These are phyloP conservation scores for Microplitis demolitor DNA, from an alignment of 1,140 invertebrate genomes.

Conservation along the genomic window DNA sequence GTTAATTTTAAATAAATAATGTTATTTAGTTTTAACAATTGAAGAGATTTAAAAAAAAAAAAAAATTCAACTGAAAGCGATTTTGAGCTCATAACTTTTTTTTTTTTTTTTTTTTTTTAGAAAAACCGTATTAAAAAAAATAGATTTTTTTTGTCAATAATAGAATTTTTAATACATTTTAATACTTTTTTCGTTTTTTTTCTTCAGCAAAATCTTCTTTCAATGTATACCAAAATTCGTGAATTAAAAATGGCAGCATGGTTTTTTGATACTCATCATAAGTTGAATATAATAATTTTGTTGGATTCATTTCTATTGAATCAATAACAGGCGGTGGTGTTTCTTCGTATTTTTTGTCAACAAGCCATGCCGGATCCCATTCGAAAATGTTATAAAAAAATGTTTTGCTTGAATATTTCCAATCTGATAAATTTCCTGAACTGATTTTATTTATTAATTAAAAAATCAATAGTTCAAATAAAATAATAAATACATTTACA, in stretches of 20 bases:
- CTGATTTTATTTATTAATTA: too few species aligned
- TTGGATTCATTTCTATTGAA: background rate
- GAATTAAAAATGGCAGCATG: background rate
- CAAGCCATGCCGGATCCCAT: background rate
- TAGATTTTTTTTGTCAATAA: too few species aligned
- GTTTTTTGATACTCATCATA: background rate
- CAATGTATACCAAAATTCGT: background rate
- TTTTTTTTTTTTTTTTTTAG: too few species aligned
- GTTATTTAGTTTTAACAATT: too few species aligned
- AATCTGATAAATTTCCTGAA: too few species aligned
- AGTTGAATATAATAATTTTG: background rate
- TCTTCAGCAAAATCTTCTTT: background rate
- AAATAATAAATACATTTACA: too few species aligned
- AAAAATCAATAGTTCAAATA: too few species aligned
- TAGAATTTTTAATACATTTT: background rate
- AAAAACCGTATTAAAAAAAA: too few species aligned
- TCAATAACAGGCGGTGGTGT: background rate
- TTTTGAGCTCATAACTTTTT: too few species aligned
- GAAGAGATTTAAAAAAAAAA: too few species aligned
- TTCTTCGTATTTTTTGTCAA: background rate
- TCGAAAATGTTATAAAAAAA: background rate
- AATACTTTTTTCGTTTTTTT: background rate
- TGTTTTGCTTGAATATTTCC: background rate
- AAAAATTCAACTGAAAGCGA: too few species aligned
- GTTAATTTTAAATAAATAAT: too few species aligned